phyloP scores from a whole-genome alignment of 2,888 invertebrate genomes.

The Scaptomyza parva region DNA sequence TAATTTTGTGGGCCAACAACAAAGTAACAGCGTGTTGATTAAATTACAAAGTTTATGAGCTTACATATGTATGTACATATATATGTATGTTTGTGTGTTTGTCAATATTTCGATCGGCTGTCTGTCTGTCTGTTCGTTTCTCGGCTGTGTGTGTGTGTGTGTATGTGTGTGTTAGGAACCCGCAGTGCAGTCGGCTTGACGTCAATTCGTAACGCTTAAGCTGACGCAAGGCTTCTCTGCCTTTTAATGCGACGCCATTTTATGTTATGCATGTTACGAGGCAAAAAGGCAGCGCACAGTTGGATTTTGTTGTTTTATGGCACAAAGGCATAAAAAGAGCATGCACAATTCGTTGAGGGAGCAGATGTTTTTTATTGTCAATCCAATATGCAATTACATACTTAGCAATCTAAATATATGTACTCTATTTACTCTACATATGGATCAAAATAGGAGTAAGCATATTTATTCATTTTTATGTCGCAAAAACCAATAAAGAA shows the following conservation, averaged over 20 bases:
- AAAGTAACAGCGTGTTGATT: slow-evolving; percentile 27
- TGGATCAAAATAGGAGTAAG: too few relatives aligned
- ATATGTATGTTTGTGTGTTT: too few relatives aligned
- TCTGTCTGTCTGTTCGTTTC: neutral
- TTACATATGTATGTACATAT: too few relatives aligned
- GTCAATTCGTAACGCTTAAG: slow-evolving; percentile 43
- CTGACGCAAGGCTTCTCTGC: slow-evolving; percentile 30
- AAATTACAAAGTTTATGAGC: slow-evolving; percentile 26
- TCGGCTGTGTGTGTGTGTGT: neutral
- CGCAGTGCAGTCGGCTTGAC: slow-evolving; percentile 35
- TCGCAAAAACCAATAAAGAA: too few relatives aligned
- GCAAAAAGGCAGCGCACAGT: slow-evolving; percentile 21
- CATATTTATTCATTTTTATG: too few relatives aligned
- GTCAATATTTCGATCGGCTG: neutral
- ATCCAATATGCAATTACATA: neutral
- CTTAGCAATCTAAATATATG: too few relatives aligned
- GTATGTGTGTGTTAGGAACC: neutral
- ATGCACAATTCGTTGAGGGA: neutral
- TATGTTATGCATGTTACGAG: slow-evolving; percentile 19
- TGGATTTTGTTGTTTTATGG: slow-evolving; percentile 5
- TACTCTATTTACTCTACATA: too few relatives aligned
- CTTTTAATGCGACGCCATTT: slow-evolving; percentile 60
- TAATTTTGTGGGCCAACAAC: slow-evolving; percentile 9
- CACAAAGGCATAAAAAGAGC: slow-evolving; percentile 2
- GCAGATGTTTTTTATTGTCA: neutral